Evolutionary conservation across 37 sponge, comb jelly and placozoan species (phyloP).

Genomic region (Halisarca cf. caerulea): DNA sequence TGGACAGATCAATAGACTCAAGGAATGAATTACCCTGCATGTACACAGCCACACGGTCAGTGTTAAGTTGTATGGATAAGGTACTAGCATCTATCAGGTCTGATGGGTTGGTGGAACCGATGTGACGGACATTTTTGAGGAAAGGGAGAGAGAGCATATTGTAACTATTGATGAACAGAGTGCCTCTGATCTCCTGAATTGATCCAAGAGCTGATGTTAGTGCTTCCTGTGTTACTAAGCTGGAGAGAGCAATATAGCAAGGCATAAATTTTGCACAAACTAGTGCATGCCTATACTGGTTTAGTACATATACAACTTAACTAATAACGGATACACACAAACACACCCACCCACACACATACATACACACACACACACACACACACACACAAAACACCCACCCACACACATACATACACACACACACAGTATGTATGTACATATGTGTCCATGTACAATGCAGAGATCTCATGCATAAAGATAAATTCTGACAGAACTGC

Average conservation of each 20-base stretch:
- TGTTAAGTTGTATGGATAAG: not conserved
- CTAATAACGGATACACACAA: too few species aligned
- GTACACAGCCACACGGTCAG: not conserved
- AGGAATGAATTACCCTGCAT: not conserved
- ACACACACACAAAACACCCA: not conserved
- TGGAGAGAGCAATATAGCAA: too few species aligned
- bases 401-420: not conserved
- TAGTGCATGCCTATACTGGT: too few species aligned
- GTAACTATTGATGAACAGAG: slow-evolving; percentile 19
- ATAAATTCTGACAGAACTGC: too few species aligned
- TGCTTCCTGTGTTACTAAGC: not conserved
- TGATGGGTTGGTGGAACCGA: slow-evolving; percentile 26
- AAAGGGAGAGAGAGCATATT: slow-evolving; percentile 20
- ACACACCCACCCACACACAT: too few species aligned
- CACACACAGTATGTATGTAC: not conserved
- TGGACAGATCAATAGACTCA: not conserved
- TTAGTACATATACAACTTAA: too few species aligned
- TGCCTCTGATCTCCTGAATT: slow-evolving; percentile 59
- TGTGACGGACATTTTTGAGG: slow-evolving; percentile 38
- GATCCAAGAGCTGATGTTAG: slow-evolving; percentile 19
- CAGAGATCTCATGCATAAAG: too few species aligned
- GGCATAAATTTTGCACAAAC: too few species aligned
- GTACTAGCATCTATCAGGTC: not conserved
- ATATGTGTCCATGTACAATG: not conserved
- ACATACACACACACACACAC: too few species aligned